Base-by-base conservation (phyloP, 2,888 invertebrate genomes). In the Drosophila neonasuta region DNA sequence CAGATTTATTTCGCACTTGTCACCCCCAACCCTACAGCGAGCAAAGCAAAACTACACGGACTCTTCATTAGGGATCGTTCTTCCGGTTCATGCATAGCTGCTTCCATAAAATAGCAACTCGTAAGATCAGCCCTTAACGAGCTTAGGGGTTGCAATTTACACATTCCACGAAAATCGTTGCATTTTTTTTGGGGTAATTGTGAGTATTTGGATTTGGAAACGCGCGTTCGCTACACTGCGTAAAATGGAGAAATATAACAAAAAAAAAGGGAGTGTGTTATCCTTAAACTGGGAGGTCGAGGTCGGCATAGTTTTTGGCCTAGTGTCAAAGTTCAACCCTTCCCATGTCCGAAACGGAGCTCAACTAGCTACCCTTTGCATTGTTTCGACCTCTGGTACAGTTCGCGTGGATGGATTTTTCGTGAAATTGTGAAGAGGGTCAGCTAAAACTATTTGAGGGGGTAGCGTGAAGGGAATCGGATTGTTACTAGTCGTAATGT, bases 291-390 rank as follows among this genome's bases (percentile, higher is more conserved):
- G 24, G 24, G 42, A 51, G 51, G 39, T 59, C 55, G 59, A 54
- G 48, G 54, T 46, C 51, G 34, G 30, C 48, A 44, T 50, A 17
- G n/a, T 34, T 41, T 41, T n/a, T 9, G 13, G 45, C 41, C 56
- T 50, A 73, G 71, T 70, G 68, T 45, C 69, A 74, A 59, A 63
- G 74, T 70, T 77, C 71, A 80, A 80, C 83, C 80, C 80, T 69
- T 80, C 6, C 34, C 44, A 20, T 55, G 32, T 55, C 54, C 44
- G 36, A 54, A 68, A 41, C 30, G 36, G 54, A 62, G 34, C 29
- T 24, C 9, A 62, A 62, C 68, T 54, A 72, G 58, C 71, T 15
- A 24, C 61, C 42, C 72, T 41, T 34, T 3, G 41, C 57, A 48
- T 41, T 50, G 36, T 24, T 34, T 52, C 39, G 29, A 34, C 9